These are phyloP conservation scores for Iguana delicatissima DNA, from an alignment of 2,797 vertebrate species.

Conservation along the genomic window DNA sequence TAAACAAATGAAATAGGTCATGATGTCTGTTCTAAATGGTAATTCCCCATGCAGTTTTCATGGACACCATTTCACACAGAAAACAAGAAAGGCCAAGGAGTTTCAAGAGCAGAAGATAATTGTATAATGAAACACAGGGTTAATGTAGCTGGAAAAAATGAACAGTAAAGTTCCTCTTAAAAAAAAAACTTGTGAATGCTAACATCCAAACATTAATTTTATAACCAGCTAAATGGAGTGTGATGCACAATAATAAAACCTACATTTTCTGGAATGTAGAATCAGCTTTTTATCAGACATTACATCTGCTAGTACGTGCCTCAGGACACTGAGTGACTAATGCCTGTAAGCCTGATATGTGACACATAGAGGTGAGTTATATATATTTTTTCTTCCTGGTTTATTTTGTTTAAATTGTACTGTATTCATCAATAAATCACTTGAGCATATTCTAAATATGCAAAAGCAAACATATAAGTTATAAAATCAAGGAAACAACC, in stretches of 20 bases:
- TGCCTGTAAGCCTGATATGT: constrained; percentile 58
- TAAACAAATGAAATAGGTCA: neutral
- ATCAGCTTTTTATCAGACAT: constrained; percentile 68
- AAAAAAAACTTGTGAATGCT: constrained; percentile 44
- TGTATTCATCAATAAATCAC: constrained; percentile 73
- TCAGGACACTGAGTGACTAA: constrained; percentile 62
- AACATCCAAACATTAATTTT: constrained; percentile 29
- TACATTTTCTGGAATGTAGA: constrained; percentile 59
- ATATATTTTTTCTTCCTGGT: constrained; percentile 57
- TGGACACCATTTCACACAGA: neutral
- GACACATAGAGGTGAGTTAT: constrained; percentile 64
- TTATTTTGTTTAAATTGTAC: constrained; percentile 74
- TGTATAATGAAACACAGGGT: constrained; percentile 27
- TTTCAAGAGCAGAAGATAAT: constrained; percentile 6
- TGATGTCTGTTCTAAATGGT: neutral
- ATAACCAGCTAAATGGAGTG: constrained; percentile 18
- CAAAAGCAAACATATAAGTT: constrained; percentile 48
- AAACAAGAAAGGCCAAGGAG: neutral
- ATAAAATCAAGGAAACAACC: constrained; percentile 43
- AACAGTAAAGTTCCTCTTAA: constrained; percentile 13
- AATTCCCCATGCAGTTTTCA: constrained; percentile 1
- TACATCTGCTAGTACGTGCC: constrained; percentile 56
- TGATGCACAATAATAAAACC: constrained; percentile 36
- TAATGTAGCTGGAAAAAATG: neutral
- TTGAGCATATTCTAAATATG: constrained; percentile 61